Percentiles rank a stretch among this genome's conserved stretches.
phyloP scores from a whole-genome alignment of 2,797 vertebrate species.

The Lithobates pipiens region DNA sequence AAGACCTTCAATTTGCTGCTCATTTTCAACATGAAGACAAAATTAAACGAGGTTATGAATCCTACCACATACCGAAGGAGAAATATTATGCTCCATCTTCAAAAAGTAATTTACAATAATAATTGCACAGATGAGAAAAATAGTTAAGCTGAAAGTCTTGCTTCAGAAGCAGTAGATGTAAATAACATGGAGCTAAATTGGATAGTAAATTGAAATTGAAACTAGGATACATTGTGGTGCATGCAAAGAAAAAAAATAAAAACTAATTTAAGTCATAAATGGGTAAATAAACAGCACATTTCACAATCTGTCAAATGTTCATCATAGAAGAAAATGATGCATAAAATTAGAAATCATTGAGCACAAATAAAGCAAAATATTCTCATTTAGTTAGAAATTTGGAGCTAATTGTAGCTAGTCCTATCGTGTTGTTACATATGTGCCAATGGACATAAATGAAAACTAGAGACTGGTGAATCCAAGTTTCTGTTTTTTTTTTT shows the following conservation, averaged over 20 bases:
- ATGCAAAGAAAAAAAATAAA: conserved; percentile 22
- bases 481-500: too few species aligned
- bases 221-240: conserved; percentile 44
- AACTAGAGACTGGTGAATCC: not conserved
- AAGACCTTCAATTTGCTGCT: conserved; percentile 33
- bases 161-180: conserved; percentile 52
- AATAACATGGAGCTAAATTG: conserved; percentile 55
- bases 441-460: not conserved
- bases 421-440: not conserved
- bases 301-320: conserved; percentile 50
- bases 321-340: conserved; percentile 46
- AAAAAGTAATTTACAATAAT: conserved; percentile 60
- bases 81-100: conserved; percentile 30
- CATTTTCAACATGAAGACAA: conserved; percentile 37
- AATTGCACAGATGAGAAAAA: conserved; percentile 56
- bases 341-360: conserved; percentile 51
- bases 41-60: conserved; percentile 42
- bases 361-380: conserved; percentile 29
- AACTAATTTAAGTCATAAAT: conserved; percentile 49
- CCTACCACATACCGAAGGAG: not conserved
- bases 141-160: conserved; percentile 54
- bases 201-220: conserved; percentile 56
- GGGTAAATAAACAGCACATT: conserved; percentile 47
- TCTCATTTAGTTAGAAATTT: conserved; percentile 17
- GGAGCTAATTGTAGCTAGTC: conserved; percentile 9